Evolutionary conservation across 2,888 invertebrate genomes (phyloP).

Genomic region (Antheraea assamensis): DNA sequence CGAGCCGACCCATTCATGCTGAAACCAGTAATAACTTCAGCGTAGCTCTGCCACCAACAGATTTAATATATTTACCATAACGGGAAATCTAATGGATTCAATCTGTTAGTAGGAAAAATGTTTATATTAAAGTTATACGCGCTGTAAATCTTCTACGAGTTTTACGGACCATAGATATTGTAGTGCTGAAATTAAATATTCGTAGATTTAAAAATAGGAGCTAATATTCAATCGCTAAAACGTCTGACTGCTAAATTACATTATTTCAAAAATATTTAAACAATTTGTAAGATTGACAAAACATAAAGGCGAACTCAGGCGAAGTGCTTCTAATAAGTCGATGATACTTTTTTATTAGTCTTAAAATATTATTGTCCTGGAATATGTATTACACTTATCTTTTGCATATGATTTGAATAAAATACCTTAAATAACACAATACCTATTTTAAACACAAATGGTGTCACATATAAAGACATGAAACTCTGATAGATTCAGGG

Average conservation of each 20-base stretch:
- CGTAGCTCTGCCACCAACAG: no score
- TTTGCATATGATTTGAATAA: background rate
- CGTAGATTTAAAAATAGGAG: background rate
- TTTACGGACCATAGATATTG: no score
- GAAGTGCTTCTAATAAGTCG: no score
- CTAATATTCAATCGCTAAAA: background rate
- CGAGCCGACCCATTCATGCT: no score
- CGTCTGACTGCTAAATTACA: background rate
- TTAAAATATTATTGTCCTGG: no score
- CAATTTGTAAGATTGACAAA: background rate
- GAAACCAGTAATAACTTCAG: no score
- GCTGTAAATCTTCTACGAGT: background rate
- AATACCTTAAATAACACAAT: constrained; percentile 17
- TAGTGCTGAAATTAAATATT: background rate
- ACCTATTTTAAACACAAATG: constrained; percentile 35
- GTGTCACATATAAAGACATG: constrained; percentile 49
- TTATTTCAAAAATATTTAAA: no score
- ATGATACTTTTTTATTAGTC: no score
- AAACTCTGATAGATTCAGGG: constrained; percentile 60
- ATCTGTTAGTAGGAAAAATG: background rate
- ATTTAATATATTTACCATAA: no score
- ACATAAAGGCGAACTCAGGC: background rate
- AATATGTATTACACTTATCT: no score
- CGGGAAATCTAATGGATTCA: no score
- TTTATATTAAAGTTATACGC: background rate